These are phyloP conservation scores for Misgurnus mizolepis DNA, from an alignment of 2,113 vertebrate genomes.

Conservation along the genomic window DNA sequence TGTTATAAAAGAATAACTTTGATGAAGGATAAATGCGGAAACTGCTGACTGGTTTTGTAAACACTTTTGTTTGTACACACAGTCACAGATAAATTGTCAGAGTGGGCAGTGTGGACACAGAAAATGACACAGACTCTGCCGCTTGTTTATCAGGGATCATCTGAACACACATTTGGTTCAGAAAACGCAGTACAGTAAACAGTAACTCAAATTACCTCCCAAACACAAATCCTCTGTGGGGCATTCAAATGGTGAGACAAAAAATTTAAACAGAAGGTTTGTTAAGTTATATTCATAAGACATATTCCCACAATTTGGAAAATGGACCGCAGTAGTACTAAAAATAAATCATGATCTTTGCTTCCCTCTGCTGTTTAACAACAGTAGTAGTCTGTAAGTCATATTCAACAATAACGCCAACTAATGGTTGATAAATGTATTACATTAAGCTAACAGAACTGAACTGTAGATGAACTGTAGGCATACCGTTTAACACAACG, in stretches of 20 bases:
- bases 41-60: constrained; percentile 54
- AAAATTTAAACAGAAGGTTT: neutral
- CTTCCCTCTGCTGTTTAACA: constrained; percentile 39
- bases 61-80: constrained; percentile 6
- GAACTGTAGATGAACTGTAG: no score
- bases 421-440: no score
- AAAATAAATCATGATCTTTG: neutral
- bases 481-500: no score
- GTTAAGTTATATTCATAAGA: no score
- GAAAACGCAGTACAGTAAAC: constrained; percentile 55
- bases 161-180: constrained; percentile 42
- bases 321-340: no score
- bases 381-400: no score
- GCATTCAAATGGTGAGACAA: neutral
- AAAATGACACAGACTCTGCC: constrained; percentile 49
- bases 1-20: constrained; percentile 58
- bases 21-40: constrained; percentile 48
- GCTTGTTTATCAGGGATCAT: constrained; percentile 49
- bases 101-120: constrained; percentile 21
- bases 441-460: neutral
- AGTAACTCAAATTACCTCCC: constrained; percentile 23
- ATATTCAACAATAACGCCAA: no score
- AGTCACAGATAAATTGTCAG: neutral
- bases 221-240: neutral
- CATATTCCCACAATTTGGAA: no score